Percentiles rank a stretch among this genome's conserved stretches.
These are phyloP conservation scores for Lindbergichthys nudifrons DNA, from an alignment of 2,797 vertebrate species.

Conservation along the genomic window DNA sequence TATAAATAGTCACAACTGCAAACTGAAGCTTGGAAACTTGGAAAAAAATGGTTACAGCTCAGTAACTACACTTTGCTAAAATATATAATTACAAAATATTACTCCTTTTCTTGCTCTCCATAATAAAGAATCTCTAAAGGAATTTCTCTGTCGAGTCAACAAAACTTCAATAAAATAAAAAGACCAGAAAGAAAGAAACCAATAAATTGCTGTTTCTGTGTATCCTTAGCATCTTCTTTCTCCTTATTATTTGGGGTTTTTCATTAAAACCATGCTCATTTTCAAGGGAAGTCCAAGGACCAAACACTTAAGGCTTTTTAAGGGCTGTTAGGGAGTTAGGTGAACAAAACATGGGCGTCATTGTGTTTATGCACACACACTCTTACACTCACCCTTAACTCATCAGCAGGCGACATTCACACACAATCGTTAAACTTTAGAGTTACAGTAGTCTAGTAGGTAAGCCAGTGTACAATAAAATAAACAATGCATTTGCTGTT, in stretches of 20 bases:
- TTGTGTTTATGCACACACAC: slow-evolving; percentile 73
- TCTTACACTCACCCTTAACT: slow-evolving; percentile 45
- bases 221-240: slow-evolving; percentile 80
- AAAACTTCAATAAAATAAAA: slow-evolving; percentile 83
- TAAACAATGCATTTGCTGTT: slow-evolving; percentile 91
- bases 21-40: slow-evolving; percentile 88
- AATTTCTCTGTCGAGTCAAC: slow-evolving; percentile 89
- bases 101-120: slow-evolving; percentile 84
- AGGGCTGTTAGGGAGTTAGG: slow-evolving; percentile 90
- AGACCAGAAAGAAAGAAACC: slow-evolving; percentile 38
- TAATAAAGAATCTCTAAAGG: slow-evolving; percentile 88
- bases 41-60: slow-evolving; percentile 84
- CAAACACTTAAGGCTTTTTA: slow-evolving; percentile 98
- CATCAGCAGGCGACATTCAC: slow-evolving; percentile 65
- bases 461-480: slow-evolving; percentile 99
- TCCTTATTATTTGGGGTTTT: slow-evolving; percentile 83
- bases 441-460: slow-evolving; percentile 99
- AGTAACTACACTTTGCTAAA: slow-evolving; percentile 92
- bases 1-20: slow-evolving; percentile 93
- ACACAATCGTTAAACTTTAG: slow-evolving; percentile 92
- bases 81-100: slow-evolving; percentile 91
- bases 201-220: slow-evolving; percentile 83
- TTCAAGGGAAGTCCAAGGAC: slow-evolving; percentile 93
- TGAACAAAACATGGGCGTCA: slow-evolving; percentile 86
- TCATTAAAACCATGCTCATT: slow-evolving; percentile 91